Percentiles rank a stretch among this genome's conserved stretches.
Evolutionary conservation across 1,140 invertebrate species (phyloP).

Genomic region (Eupeodes corollae): DNA sequence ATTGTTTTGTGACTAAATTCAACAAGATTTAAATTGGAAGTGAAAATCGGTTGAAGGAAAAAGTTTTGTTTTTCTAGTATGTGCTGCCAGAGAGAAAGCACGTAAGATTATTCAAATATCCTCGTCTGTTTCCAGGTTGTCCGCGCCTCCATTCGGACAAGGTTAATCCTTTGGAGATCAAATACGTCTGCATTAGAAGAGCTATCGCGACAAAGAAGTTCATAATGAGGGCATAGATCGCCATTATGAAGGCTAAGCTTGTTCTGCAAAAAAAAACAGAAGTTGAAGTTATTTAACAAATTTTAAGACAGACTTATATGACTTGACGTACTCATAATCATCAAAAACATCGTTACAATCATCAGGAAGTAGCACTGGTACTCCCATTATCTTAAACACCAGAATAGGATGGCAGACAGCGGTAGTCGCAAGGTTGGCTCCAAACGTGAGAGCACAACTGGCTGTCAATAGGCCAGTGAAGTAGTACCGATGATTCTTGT

Average conservation of each 20-base stretch:
- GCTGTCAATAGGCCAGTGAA: constrained; percentile 26
- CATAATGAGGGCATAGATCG: constrained; percentile 26
- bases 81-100: neutral
- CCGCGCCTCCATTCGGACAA: constrained; percentile 30
- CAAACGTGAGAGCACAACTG: constrained; percentile 28
- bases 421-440: constrained; percentile 38
- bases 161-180: constrained; percentile 21
- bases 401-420: constrained; percentile 40
- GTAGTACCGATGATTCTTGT: constrained; percentile 37
- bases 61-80: too few species aligned
- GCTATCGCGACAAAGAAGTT: constrained; percentile 15
- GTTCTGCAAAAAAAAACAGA: constrained; percentile 13
- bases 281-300: neutral
- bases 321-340: constrained; percentile 30
- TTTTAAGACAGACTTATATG: neutral
- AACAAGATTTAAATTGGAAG: too few species aligned
- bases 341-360: constrained; percentile 40
- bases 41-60: too few species aligned
- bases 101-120: neutral
- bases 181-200: constrained; percentile 19
- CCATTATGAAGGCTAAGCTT: constrained; percentile 26
- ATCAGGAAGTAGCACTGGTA: constrained; percentile 37
- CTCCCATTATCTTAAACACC: constrained; percentile 23
- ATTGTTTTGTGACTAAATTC: too few species aligned
- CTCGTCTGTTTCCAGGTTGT: constrained; percentile 6